phyloP scores from a whole-genome alignment of 2,888 invertebrate genomes.

The Anodontia alba region DNA sequence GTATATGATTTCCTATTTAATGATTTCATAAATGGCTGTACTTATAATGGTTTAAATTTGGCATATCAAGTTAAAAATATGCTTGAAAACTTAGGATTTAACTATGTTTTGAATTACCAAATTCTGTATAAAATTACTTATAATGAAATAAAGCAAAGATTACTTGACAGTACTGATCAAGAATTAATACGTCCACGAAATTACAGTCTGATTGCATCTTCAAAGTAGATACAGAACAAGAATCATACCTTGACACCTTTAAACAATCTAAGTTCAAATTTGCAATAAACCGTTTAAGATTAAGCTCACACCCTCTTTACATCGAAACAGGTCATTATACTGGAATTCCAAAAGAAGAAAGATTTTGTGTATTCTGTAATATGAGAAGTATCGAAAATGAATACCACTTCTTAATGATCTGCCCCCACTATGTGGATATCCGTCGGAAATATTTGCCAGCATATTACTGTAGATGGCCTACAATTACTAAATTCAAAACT shows the following conservation, averaged over 20 bases:
- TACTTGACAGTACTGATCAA: background rate
- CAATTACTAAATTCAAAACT: background rate
- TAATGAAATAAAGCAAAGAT: background rate
- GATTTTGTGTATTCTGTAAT: background rate
- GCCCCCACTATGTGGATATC: background rate
- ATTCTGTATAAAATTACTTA: background rate
- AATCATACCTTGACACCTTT: background rate
- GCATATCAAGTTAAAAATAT: background rate
- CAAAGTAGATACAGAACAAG: background rate
- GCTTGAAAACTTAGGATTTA: background rate
- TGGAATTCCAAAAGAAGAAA: background rate
- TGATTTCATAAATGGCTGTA: background rate
- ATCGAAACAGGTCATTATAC: background rate
- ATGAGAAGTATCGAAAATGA: background rate
- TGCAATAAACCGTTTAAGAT: background rate
- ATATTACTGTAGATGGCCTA: background rate
- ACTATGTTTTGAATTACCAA: constrained; percentile 3
- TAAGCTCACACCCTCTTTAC: background rate
- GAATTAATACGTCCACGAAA: background rate
- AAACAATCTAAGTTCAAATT: background rate
- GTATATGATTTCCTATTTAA: background rate
- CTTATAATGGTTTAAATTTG: background rate
- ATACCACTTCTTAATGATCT: background rate
- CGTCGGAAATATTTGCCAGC: background rate
- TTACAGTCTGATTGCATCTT: background rate